phyloP scores from a whole-genome alignment of 2,888 invertebrate species.

The Synergus gifuensis region DNA sequence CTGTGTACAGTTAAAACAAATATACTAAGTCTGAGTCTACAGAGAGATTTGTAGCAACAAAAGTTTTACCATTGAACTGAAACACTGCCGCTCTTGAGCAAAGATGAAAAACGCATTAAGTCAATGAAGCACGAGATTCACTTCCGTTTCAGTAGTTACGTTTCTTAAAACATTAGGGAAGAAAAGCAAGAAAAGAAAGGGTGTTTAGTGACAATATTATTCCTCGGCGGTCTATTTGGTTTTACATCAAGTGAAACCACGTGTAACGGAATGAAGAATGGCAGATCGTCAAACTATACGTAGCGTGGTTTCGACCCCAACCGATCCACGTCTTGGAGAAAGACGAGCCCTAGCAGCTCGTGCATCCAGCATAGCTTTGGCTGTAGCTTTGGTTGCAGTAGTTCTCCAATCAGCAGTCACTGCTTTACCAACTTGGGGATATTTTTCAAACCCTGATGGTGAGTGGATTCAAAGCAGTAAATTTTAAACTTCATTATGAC shows the following conservation, averaged over 20 bases:
- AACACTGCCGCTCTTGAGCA: not conserved
- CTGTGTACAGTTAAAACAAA: not conserved
- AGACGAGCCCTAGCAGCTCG: slow-evolving; percentile 76
- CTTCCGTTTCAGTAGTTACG: not conserved
- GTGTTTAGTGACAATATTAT: not conserved
- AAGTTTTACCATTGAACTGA: not conserved
- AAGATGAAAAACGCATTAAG: not conserved
- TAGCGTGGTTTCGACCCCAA: slow-evolving; percentile 72
- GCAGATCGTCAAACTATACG: slow-evolving; percentile 72
- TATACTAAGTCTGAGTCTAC: not conserved
- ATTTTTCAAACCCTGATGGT: slow-evolving; percentile 87
- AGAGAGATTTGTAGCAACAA: not conserved
- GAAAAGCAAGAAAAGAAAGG: not conserved
- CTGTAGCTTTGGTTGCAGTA: slow-evolving; percentile 79
- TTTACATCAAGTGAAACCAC: not conserved
- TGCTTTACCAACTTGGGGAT: slow-evolving; percentile 92
- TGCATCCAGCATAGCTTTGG: slow-evolving; percentile 72
- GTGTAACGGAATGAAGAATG: slow-evolving; percentile 74
- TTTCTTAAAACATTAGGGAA: not conserved
- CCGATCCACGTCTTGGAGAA: slow-evolving; percentile 70
- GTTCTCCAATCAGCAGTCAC: slow-evolving; percentile 90
- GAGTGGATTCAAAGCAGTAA: slow-evolving; percentile 66
- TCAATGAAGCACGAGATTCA: not conserved
- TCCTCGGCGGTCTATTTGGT: not conserved
- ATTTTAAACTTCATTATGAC: not conserved